Percentiles rank a stretch among this genome's conserved stretches.
phyloP scores from a whole-genome alignment of 2,113 vertebrate genomes.

The Mesembrinibis cayennensis region DNA sequence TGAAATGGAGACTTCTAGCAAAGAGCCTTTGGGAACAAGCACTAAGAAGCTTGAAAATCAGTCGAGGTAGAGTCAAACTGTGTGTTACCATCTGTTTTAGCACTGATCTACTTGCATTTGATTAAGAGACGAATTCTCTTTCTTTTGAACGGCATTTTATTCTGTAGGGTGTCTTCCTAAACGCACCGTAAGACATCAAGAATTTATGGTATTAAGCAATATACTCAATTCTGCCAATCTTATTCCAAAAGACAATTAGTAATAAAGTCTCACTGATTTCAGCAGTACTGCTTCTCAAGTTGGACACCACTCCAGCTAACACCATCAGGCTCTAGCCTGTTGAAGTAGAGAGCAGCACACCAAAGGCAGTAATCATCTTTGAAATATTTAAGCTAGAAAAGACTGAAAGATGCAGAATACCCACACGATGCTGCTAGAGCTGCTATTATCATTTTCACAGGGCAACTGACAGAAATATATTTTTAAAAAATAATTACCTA shows the following conservation, averaged over 20 bases:
- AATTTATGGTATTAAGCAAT: neutral
- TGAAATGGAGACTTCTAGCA: neutral
- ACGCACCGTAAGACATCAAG: fast-evolving
- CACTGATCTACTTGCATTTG: neutral
- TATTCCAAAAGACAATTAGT: neutral
- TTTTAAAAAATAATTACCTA: neutral
- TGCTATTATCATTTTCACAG: neutral
- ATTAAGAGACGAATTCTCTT: neutral
- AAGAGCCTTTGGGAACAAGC: neutral
- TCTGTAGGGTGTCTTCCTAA: neutral
- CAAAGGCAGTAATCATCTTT: neutral
- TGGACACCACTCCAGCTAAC: neutral
- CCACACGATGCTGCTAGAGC: neutral
- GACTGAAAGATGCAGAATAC: neutral
- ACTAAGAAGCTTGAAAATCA: neutral
- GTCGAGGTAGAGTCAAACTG: conserved; percentile 7
- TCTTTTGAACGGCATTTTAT: neutral
- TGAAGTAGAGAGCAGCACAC: neutral
- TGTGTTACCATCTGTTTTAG: conserved; percentile 20
- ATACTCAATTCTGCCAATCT: neutral
- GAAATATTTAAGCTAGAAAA: neutral
- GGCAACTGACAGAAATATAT: neutral
- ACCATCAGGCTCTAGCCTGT: neutral
- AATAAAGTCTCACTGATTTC: neutral
- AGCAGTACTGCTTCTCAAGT: neutral